phyloP scores from a whole-genome alignment of 2,113 vertebrate species.

The Microcebus ravelobensis region DNA sequence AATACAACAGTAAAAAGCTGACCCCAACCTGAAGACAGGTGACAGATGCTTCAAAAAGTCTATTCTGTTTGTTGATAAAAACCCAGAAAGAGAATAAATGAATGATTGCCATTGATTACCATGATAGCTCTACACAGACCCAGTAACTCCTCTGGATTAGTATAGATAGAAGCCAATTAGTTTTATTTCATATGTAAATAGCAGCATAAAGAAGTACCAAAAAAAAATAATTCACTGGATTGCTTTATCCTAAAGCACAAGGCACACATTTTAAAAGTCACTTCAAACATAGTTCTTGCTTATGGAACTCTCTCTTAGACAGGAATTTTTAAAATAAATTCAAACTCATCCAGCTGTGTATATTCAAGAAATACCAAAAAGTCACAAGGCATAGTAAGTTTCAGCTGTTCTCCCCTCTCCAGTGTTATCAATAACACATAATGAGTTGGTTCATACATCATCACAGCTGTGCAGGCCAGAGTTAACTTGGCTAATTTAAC shows the following conservation, averaged over 20 bases:
- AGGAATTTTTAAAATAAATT: conserved; percentile 77
- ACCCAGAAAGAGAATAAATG: conserved; percentile 60
- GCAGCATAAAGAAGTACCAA: conserved; percentile 46
- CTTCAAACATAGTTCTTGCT: conserved; percentile 75
- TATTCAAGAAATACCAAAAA: conserved; percentile 74
- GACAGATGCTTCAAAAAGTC: conserved; percentile 83
- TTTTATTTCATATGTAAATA: conserved; percentile 83
- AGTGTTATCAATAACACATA: conserved; percentile 74
- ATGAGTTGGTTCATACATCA: conserved; percentile 71
- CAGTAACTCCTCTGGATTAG: conserved; percentile 58
- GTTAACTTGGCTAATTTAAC: conserved; percentile 74
- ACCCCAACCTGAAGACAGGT: conserved; percentile 84
- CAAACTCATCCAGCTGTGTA: conserved; percentile 72
- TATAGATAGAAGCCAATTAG: conserved; percentile 69
- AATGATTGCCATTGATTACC: conserved; percentile 59
- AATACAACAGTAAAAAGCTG: conserved; percentile 77
- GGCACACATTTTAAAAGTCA: conserved; percentile 77
- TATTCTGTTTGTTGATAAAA: conserved; percentile 66
- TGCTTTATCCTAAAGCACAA: conserved; percentile 60
- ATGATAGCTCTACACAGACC: background rate
- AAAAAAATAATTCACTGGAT: conserved; percentile 63
- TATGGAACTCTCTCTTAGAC: conserved; percentile 64
- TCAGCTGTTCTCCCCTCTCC: conserved; percentile 74
- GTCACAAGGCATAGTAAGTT: conserved; percentile 61
- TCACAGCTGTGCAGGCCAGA: conserved; percentile 70